Base-by-base conservation (phyloP, 2,888 invertebrate species). In the Cactoblastis cactorum region DNA sequence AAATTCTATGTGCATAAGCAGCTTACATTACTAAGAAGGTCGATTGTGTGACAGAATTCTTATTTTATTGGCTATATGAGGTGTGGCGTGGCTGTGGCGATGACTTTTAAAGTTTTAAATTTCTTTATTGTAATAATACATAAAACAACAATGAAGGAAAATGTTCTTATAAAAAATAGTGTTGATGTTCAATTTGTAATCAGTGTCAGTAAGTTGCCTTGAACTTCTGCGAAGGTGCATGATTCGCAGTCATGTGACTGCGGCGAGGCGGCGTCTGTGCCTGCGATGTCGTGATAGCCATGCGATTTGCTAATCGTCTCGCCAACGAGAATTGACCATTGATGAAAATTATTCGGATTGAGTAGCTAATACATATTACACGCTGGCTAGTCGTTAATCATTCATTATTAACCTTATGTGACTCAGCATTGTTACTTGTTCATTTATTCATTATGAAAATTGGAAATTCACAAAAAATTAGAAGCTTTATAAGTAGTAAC, bases 201-300 rank as follows among this genome's bases (percentile, higher is more conserved):
- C 33, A 34, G 19, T 15, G 28, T 41, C 19, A 41, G 11, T 34
- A 41, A 32, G 41, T 33, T 33, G 22, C 49, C 49, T 49, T 49
- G 49, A 49, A 49, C 49, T 41, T 49, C 34, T 18, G 19, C 49
- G 41, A 49, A 34, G 49, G 32, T 18, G 19, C 17, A 32, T 19
- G 33, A 14, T 49, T 33, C 18, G 9, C 49, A 22, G 49, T 49
- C 49, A 49, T 49, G 41, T 49, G 49, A 49, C 49, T 49, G 14
- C 17, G 17, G 35, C 34, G 14, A 35, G 35, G 22, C 19, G 5
- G 14, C 12, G 12, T 5, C 32, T 32, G 34, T 17, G 45, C 32
- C 45, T 4, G 33, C 19, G 45, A 19, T 34, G 43, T 43, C 33
- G 22, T 34, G 22, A 35, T 35, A 35, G 43, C 43, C 43, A 24